Evolutionary conservation across 1,140 invertebrate genomes (phyloP).

Genomic region (Zaprionus kolodkinae): DNA sequence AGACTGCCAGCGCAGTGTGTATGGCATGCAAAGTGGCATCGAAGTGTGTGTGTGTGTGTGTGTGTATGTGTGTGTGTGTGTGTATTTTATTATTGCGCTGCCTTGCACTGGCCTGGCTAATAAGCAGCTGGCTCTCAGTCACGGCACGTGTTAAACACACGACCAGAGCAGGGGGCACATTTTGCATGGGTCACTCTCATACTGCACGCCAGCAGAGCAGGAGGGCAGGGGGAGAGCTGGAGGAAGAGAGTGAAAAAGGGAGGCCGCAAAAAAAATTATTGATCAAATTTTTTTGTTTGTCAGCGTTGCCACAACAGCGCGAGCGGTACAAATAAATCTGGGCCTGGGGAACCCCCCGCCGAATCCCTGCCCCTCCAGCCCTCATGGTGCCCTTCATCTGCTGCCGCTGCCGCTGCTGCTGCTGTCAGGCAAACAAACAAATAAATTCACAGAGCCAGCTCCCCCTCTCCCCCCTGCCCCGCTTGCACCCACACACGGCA

Average conservation of each 20-base stretch:
- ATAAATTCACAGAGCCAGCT: conserved; percentile 46
- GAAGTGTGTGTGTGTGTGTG: conserved; percentile 6
- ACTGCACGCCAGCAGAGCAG: conserved; percentile 11
- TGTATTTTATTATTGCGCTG: conserved; percentile 41
- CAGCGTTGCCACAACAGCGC: conserved; percentile 61
- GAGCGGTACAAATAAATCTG: conserved; percentile 41
- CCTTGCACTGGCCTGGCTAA: conserved; percentile 72
- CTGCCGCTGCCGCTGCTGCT: too few relatives aligned
- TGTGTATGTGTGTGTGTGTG: not conserved
- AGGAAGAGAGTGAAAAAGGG: not conserved
- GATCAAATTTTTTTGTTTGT: conserved; percentile 71
- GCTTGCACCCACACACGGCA: not conserved
- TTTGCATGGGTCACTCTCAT: conserved; percentile 30
- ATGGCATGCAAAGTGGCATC: conserved; percentile 38
- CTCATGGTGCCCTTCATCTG: not conserved
- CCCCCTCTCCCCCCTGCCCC: not conserved
- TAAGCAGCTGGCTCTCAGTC: conserved; percentile 63
- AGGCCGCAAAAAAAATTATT: conserved; percentile 61
- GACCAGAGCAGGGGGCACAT: conserved; percentile 13
- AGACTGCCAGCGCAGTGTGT: not conserved
- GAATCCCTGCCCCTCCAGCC: too few relatives aligned
- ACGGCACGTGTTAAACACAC: conserved; percentile 61
- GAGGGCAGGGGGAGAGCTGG: not conserved
- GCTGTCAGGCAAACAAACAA: conserved; percentile 51
- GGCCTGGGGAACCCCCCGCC: not conserved